Base-by-base conservation (phyloP, 2,888 invertebrate genomes). In the Noctua janthina region DNA sequence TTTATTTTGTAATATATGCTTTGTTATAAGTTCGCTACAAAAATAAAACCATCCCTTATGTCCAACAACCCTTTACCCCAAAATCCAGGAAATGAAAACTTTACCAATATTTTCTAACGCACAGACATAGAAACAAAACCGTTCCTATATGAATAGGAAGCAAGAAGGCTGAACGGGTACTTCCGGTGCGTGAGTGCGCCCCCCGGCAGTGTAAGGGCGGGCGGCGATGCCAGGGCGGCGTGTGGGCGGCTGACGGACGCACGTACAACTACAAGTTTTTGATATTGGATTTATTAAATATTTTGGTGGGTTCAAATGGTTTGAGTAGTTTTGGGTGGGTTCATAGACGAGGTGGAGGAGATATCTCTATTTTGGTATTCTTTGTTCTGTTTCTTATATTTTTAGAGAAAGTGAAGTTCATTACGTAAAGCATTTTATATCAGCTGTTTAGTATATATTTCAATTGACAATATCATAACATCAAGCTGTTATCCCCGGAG, bases 131-230 rank as follows among this genome's bases (percentile, higher is more conserved):
- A 89, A 88, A 89, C 87, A 89, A 87, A 86, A 87, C 83, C 82
- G 83, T 85, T 81, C 64, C 76, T 88, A 82, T 88, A 86, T 81
- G 74, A 82, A 91, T 88, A 91, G 90, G 89, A 90, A 92, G 90
- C 89, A 91, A 92, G 92, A 92, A 92, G 92, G 92, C 91, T 91
- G 91, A 90, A 89, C 90, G 92, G 91, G 89, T 87, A 91, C 91
- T 93, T 94, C 94, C 94, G 92, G 92, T 93, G 94, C 93, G 93
- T 93, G 93, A 91, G 92, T 88, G 90, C 88, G 86, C 85, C 89
- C 86, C 78, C 85, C 84, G 83, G 90, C 86, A 88, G 88, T 89
- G 88, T 90, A 90, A 91, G 91, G 92, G 92, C 86, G 89, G 87
- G 87, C 79, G 90, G 86, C 46, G 85, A 43, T 39, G 29, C 74